These are phyloP conservation scores for Mastomys natalensis DNA, from an alignment of 2,113 vertebrate genomes.

Conservation along the genomic window DNA sequence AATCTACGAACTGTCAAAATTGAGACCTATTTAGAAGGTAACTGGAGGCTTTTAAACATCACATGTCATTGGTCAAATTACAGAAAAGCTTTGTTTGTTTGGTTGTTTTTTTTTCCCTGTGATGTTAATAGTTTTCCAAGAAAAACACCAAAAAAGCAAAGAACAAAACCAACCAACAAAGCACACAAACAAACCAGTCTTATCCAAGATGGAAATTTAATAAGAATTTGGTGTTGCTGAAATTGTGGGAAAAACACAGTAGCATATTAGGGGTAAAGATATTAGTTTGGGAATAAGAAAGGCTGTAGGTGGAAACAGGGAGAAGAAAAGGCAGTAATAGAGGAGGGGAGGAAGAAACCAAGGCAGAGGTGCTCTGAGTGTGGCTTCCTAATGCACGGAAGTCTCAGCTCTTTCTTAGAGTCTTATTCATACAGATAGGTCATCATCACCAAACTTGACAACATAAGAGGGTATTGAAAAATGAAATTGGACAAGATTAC, in stretches of 20 bases:
- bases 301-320: slow-evolving; percentile 42
- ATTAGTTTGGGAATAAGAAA: slow-evolving; percentile 39
- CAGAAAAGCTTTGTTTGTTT: no score
- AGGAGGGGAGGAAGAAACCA: background rate
- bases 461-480: slow-evolving; percentile 31
- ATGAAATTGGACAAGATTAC: slow-evolving; percentile 34
- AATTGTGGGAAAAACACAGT: slow-evolving; percentile 27
- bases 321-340: slow-evolving; percentile 53
- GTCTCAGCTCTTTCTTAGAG: background rate
- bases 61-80: background rate
- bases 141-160: background rate
- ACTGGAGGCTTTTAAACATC: slow-evolving; percentile 4
- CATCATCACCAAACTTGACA: slow-evolving; percentile 26
- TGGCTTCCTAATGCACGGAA: background rate
- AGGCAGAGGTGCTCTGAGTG: background rate
- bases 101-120: background rate
- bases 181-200: background rate
- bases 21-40: background rate
- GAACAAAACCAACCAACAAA: no score
- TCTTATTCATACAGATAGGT: background rate
- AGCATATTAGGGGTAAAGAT: slow-evolving; percentile 9
- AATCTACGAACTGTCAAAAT: slow-evolving; percentile 18
- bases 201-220: background rate
- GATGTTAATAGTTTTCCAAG: background rate
- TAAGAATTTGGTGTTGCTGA: slow-evolving; percentile 33